Evolutionary conservation across 1,140 invertebrate genomes (phyloP).

Genomic region (Diabrotica virgifera): DNA sequence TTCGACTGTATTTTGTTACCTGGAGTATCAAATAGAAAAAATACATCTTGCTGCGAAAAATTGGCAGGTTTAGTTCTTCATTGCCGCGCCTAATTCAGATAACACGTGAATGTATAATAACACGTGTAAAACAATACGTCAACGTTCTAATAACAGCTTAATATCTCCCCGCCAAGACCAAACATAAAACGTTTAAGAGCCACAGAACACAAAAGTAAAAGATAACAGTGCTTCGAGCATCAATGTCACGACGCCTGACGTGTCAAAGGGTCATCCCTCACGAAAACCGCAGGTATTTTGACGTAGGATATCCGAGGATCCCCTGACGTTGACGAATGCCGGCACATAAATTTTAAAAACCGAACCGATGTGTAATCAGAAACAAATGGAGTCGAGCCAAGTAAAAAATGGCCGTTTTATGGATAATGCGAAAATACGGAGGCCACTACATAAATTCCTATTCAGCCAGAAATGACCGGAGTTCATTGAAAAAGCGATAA

Average conservation of each 20-base stretch:
- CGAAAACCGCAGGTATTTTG: background rate
- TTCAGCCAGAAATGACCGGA: too few species aligned
- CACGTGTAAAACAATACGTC: too few species aligned
- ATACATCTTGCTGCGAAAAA: too few species aligned
- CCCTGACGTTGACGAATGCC: background rate
- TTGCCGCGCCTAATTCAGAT: too few species aligned
- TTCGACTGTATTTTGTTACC: too few species aligned
- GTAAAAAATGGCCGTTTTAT: slow-evolving; percentile 1
- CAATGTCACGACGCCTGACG: background rate
- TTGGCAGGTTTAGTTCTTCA: too few species aligned
- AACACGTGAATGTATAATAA: too few species aligned
- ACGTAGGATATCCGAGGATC: background rate
- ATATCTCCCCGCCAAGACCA: too few species aligned
- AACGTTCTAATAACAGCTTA: too few species aligned
- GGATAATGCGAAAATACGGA: background rate
- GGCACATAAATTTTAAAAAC: background rate
- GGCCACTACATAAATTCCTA: background rate
- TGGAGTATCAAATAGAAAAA: too few species aligned
- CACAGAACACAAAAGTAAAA: background rate
- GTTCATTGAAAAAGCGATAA: too few species aligned
- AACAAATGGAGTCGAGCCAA: background rate
- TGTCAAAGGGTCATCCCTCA: background rate
- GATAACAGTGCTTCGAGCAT: background rate
- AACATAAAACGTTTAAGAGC: background rate
- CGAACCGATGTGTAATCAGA: background rate